Base-by-base conservation (phyloP, 2,113 vertebrate genomes). In the Tragulus kanchil region DNA sequence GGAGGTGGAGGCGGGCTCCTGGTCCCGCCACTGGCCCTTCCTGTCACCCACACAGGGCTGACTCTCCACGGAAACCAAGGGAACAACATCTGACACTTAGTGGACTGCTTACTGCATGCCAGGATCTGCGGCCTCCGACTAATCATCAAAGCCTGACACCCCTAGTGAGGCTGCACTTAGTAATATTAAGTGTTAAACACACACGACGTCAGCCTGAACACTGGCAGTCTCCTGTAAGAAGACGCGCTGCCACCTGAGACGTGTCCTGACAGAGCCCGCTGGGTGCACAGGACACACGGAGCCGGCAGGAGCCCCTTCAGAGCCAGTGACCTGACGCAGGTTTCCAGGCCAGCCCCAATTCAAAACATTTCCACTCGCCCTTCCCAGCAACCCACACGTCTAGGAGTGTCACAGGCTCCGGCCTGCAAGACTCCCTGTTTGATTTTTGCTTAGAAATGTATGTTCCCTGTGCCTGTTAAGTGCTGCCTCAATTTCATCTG, bases 81-180 rank as follows among this genome's bases (percentile, higher is more conserved):
- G 69, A 11, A 23, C 79, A 61, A 25, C 42, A 59, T 25, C 42
- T 28, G 28, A 42, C 31, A 52, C 36, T 64, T 23, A 59, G 16
- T 0, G 15, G 36, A 48, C 54, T 15, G 16, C 12, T 25, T n/a
- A 19, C 0, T 6, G 14, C 3, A 45, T 3, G 13, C 28, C 5
- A 58, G 6, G 67, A 25, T 13, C 81, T 5, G 59, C 1, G 23
- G 77, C 31, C 90, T 52, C 58, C 42, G 73, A 71, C 65, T 50
- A 23, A n/a, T 48, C 75, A 36, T 4, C 62, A 79, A 50, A 48
- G 71, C n/a, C 5, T 45, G 28, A n/a, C 23, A 17, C 21, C 54
- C 56, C 69, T 8, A 7, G 42, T 0, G 42, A 58, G 1, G 31
- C 25, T 42, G 71, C 54, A 56, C 12, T 62, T 61, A 6, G 14